These are phyloP conservation scores for Sepioteuthis lessoniana DNA, from an alignment of 2,888 invertebrate genomes.

Conservation along the genomic window DNA sequence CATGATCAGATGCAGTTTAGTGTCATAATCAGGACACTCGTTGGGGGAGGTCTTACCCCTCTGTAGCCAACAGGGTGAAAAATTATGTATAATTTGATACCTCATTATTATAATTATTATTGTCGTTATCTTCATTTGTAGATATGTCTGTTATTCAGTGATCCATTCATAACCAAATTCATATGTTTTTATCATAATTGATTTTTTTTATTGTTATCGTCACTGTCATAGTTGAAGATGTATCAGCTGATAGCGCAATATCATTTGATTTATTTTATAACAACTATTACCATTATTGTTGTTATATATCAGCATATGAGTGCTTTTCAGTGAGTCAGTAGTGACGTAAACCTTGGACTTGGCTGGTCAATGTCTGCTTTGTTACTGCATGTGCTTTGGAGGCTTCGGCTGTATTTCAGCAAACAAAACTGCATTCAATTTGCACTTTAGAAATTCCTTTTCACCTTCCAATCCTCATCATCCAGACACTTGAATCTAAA, in stretches of 20 bases:
- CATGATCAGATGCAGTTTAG: no score
- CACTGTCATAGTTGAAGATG: neutral
- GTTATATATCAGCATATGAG: neutral
- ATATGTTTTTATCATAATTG: neutral
- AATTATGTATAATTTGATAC: neutral
- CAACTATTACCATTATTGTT: neutral
- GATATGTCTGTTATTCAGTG: neutral
- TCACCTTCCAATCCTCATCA: neutral
- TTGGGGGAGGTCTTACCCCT: no score
- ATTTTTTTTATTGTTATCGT: neutral
- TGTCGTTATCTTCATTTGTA: neutral
- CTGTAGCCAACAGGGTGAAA: no score
- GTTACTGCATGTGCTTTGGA: neutral
- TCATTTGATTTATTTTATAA: neutral
- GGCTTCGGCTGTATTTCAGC: slow-evolving; percentile 10
- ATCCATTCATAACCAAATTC: neutral
- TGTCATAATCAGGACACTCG: no score
- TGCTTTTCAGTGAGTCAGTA: neutral
- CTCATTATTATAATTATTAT: neutral
- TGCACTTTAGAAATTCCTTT: slow-evolving; percentile 18
- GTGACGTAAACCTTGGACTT: neutral
- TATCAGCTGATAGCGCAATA: neutral
- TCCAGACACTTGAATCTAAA: neutral
- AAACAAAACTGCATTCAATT: neutral
- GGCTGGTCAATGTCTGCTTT: slow-evolving; percentile 5